Conservation (phyloP, 2,888 invertebrate species). For the Cantharis nigra region DNA sequence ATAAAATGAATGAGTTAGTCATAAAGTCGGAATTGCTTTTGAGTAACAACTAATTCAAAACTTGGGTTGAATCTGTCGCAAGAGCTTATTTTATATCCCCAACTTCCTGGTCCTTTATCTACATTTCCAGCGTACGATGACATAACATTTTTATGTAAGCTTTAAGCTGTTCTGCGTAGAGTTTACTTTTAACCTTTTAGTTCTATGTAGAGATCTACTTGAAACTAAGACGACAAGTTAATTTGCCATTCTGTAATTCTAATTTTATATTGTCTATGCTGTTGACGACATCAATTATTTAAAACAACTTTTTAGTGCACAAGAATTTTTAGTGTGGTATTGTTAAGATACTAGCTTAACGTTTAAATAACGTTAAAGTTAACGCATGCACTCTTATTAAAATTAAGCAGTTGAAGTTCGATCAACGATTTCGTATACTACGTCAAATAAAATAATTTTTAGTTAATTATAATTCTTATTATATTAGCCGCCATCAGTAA, state of each 20-base stretch:
- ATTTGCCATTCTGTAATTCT: neutral
- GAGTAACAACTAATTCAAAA: slow-evolving; percentile 30
- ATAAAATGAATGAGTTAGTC: slow-evolving; percentile 26
- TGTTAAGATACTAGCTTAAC: too few relatives aligned
- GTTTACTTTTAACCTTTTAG: slow-evolving; percentile 13
- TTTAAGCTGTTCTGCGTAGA: slow-evolving; percentile 23
- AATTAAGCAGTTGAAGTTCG: too few relatives aligned
- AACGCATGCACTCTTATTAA: too few relatives aligned
- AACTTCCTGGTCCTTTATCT: slow-evolving; percentile 27
- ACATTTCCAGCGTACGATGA: slow-evolving; percentile 24
- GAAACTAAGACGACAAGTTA: slow-evolving; percentile 17
- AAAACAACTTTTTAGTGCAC: neutral
- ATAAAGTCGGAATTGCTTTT: slow-evolving; percentile 28
- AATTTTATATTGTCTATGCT: neutral
- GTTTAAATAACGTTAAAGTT: too few relatives aligned
- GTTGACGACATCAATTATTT: neutral
- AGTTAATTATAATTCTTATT: too few relatives aligned
- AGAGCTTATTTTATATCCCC: slow-evolving; percentile 25
- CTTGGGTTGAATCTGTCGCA: slow-evolving; percentile 27
- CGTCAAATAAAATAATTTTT: too few relatives aligned
- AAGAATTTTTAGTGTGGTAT: too few relatives aligned
- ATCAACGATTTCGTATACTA: too few relatives aligned
- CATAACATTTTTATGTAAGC: slow-evolving; percentile 29
- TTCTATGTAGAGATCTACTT: neutral
- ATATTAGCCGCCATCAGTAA: too few relatives aligned